Conservation (phyloP, 2,888 invertebrate species). For the Petrolisthes manimaculis region DNA sequence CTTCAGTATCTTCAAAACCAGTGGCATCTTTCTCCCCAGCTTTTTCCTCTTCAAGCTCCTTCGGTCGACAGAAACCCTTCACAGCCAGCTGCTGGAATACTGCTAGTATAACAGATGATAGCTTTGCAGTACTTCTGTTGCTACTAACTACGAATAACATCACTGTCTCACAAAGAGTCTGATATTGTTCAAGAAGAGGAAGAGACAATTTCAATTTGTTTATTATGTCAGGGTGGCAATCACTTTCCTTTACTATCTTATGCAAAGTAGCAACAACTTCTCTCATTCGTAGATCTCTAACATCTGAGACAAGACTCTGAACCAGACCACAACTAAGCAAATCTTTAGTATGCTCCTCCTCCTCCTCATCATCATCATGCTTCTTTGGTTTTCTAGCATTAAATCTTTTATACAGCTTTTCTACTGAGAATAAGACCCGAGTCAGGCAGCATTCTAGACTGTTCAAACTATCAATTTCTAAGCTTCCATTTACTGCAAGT, state of each 20-base stretch:
- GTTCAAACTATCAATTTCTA: background rate
- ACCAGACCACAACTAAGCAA: conserved; percentile 79
- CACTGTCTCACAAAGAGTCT: conserved; percentile 82
- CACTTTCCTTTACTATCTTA: conserved; percentile 27
- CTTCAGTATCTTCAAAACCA: conserved; percentile 77
- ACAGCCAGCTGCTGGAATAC: conserved; percentile 85
- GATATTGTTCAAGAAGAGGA: conserved; percentile 84
- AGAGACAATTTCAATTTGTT: conserved; percentile 53
- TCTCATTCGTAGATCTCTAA: conserved; percentile 75
- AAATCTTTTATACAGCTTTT: conserved; percentile 75
- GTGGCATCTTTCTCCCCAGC: conserved; percentile 69
- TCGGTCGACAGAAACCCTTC: conserved; percentile 92
- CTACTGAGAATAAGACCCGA: conserved; percentile 74
- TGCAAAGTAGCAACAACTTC: conserved; percentile 68
- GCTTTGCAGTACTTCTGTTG: conserved; percentile 83
- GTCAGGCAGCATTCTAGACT: conserved; percentile 73
- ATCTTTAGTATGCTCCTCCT: conserved; percentile 75
- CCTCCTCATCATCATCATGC: conserved; percentile 69
- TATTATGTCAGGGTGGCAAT: conserved; percentile 30
- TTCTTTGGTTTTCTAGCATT: conserved; percentile 67
- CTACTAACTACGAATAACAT: conserved; percentile 83
- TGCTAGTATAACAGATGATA: conserved; percentile 84
- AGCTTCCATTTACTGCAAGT: no score
- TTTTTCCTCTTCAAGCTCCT: conserved; percentile 79
- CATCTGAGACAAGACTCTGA: conserved; percentile 76